Evolutionary conservation across 2,888 invertebrate species (phyloP).

Genomic region (Lissocephala sabroskyi): DNA sequence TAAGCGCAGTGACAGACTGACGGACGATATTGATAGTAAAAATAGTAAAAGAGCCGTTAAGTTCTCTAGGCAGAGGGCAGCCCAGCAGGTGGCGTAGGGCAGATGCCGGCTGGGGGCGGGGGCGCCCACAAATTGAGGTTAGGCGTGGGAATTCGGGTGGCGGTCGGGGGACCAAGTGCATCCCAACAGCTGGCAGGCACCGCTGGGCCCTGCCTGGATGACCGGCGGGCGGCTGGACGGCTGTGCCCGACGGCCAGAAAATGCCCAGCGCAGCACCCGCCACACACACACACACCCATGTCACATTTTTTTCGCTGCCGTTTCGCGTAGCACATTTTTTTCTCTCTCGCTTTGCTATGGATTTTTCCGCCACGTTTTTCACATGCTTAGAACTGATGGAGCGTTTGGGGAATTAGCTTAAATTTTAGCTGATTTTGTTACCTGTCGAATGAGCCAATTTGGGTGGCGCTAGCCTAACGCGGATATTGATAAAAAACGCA

Average conservation of each 20-base stretch:
- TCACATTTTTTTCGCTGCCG: conserved; percentile 28
- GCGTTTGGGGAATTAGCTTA: conserved; percentile 29
- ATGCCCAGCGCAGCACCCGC: conserved; percentile 43
- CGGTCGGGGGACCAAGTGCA: too few relatives aligned
- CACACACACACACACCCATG: conserved; percentile 29
- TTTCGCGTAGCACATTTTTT: conserved; percentile 57
- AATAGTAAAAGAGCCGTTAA: too few relatives aligned
- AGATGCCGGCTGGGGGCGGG: too few relatives aligned
- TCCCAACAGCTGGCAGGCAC: too few relatives aligned
- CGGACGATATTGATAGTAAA: too few relatives aligned
- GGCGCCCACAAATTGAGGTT: too few relatives aligned
- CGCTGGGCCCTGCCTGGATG: not conserved
- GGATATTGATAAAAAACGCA: conserved; percentile 26
- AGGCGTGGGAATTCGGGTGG: too few relatives aligned
- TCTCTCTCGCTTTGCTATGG: conserved; percentile 37
- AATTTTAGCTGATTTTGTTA: conserved; percentile 34
- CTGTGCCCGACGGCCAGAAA: conserved; percentile 27
- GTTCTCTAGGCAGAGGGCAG: too few relatives aligned
- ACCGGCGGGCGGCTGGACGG: not conserved
- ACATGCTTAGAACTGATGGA: conserved; percentile 36
- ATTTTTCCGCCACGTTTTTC: conserved; percentile 63
- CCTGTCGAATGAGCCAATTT: conserved; percentile 33
- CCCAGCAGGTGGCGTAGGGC: conserved; percentile 11
- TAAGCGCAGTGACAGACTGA: too few relatives aligned
- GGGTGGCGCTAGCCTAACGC: conserved; percentile 16